A percentile compares a stretch with the other conserved stretches of the same genome.
Conservation (phyloP, 1,140 invertebrate genomes). For the Hormaphis cornu region DNA sequence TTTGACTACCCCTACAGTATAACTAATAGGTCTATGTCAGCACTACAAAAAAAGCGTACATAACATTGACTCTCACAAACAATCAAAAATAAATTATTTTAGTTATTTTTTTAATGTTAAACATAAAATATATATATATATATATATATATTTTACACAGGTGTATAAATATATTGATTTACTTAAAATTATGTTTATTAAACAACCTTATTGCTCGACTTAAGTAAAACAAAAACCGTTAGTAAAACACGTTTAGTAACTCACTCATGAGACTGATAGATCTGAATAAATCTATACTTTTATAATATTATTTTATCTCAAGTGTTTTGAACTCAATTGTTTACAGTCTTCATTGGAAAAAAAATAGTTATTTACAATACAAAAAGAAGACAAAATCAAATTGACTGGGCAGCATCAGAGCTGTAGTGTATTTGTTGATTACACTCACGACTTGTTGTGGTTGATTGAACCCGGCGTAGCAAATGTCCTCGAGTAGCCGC, state of each 20-base stretch:
- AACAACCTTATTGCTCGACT: constrained; percentile 24
- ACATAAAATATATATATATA: too few species aligned
- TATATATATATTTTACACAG: too few species aligned
- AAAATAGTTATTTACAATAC: constrained; percentile 25
- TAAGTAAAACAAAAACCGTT: constrained; percentile 23
- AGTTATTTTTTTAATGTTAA: constrained; percentile 11
- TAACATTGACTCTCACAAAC: not conserved
- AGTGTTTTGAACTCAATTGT: constrained; percentile 27
- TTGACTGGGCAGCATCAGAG: constrained; percentile 5
- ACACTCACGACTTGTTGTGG: not conserved
- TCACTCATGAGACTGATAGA: constrained; percentile 8
- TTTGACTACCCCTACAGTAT: constrained; percentile 8
- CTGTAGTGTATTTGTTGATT: not conserved
- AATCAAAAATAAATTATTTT: constrained; percentile 32
- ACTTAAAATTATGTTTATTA: constrained; percentile 20
- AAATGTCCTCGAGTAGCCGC: not conserved
- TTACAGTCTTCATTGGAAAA: constrained; percentile 30
- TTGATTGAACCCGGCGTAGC: not conserved
- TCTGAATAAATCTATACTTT: not conserved
- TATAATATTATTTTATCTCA: not conserved
- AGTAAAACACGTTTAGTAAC: constrained; percentile 28
- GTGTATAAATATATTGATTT: constrained; percentile 12
- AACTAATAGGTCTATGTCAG: constrained; percentile 24
- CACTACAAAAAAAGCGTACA: constrained; percentile 8
- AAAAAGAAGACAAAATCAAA: constrained; percentile 27